Evolutionary conservation across 1,140 invertebrate species (phyloP).

Genomic region (Forficula auricularia): DNA sequence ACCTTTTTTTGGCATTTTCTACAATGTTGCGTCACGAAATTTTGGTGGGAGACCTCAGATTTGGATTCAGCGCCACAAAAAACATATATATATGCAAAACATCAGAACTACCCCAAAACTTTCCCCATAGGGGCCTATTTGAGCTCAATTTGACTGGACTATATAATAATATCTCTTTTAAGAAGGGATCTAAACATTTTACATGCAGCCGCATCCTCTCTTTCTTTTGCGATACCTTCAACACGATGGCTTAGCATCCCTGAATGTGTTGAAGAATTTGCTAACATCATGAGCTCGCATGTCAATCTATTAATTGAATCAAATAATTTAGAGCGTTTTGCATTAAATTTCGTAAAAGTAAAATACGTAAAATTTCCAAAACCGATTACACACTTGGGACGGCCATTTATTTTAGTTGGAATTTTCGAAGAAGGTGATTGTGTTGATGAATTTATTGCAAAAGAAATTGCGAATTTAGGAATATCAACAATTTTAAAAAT

Average conservation of each 20-base stretch:
- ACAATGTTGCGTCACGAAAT: too few relatives aligned
- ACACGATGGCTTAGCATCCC: conserved; percentile 29
- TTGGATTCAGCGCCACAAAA: too few relatives aligned
- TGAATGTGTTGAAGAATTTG: conserved; percentile 32
- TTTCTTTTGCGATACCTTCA: conserved; percentile 23
- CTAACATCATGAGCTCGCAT: conserved; percentile 29
- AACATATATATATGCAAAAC: too few relatives aligned
- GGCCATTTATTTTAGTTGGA: conserved; percentile 28
- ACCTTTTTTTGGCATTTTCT: too few relatives aligned
- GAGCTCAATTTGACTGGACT: too few relatives aligned
- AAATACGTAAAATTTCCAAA: conserved; percentile 25
- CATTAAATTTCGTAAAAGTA: conserved; percentile 23
- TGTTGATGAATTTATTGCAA: conserved; percentile 19
- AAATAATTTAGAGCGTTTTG: conserved; percentile 26
- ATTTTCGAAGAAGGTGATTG: conserved; percentile 30
- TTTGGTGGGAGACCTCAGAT: too few relatives aligned
- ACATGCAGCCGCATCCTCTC: conserved; percentile 19
- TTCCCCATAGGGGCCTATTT: too few relatives aligned
- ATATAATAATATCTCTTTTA: too few relatives aligned
- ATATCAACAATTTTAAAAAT: conserved; percentile 32
- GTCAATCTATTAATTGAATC: conserved; percentile 29
- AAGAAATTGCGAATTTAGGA: conserved; percentile 27
- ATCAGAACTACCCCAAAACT: too few relatives aligned
- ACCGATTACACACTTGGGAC: conserved; percentile 23
- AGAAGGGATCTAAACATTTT: conserved; percentile 27